A percentile compares a stretch with the other conserved stretches of the same genome.
phyloP scores from a whole-genome alignment of 2,113 vertebrate species.

The Henicopernis longicauda region DNA sequence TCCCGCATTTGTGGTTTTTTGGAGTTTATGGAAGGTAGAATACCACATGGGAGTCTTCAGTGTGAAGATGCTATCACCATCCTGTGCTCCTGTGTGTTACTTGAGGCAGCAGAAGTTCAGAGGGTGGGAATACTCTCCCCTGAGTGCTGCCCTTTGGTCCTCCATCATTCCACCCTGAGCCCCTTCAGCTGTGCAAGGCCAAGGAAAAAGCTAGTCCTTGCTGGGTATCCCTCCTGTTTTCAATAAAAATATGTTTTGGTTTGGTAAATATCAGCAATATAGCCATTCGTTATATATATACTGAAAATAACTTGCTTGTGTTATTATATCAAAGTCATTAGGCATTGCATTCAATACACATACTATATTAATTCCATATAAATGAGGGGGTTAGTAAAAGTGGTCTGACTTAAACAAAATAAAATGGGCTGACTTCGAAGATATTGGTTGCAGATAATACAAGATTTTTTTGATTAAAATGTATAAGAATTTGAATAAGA shows the following conservation, averaged over 20 bases:
- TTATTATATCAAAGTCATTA: constrained; percentile 56
- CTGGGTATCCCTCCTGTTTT: constrained; percentile 21
- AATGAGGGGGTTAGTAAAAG: constrained; percentile 17
- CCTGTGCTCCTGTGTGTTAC: not conserved
- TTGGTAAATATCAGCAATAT: constrained; percentile 24
- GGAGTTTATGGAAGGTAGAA: not conserved
- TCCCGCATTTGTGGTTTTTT: not conserved
- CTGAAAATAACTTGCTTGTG: constrained; percentile 33
- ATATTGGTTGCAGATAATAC: constrained; percentile 78
- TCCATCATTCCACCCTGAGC: not conserved
- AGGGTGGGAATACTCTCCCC: not conserved
- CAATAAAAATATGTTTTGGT: constrained; percentile 25
- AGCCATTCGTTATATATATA: not conserved
- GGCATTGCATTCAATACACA: not conserved
- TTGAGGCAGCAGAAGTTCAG: not conserved
- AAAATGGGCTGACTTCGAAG: constrained; percentile 60
- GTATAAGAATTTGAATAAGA: constrained; percentile 75
- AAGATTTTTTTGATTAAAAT: constrained; percentile 75
- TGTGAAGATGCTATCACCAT: fast-evolving
- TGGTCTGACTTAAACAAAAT: constrained; percentile 39
- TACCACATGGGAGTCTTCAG: no score
- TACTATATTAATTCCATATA: constrained; percentile 53
- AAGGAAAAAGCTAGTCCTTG: not conserved
- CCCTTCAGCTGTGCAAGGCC: not conserved
- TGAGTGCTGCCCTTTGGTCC: no score